Base-by-base conservation (phyloP, 2,888 invertebrate genomes). In the Endotricha flammealis region DNA sequence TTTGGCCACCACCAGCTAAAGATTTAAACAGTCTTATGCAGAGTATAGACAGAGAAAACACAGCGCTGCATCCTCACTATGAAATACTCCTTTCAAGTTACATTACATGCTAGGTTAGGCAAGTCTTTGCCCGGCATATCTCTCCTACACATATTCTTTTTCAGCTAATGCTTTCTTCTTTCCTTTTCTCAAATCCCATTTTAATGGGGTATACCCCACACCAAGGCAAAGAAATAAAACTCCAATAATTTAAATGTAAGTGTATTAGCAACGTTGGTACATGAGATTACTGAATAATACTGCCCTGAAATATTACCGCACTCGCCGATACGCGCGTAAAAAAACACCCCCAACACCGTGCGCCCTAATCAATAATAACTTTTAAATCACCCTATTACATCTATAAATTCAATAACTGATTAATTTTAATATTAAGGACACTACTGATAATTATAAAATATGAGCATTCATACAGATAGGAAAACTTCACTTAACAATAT, bases 191-290 rank as follows among this genome's bases (percentile, higher is more conserved):
- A n/a, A n/a, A n/a, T n/a, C n/a, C n/a, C n/a, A n/a, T n/a, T n/a
- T n/a, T n/a, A n/a, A n/a, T n/a, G n/a, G n/a, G n/a, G n/a, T n/a
- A n/a, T n/a, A n/a, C n/a, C n/a, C n/a, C n/a, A n/a, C n/a, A n/a
- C n/a, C n/a, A n/a, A 2, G 24, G 27, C n/a, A 22, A 12, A 14
- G 12, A 54, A 66, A 68, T 67, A 48, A 68, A 67, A 67, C 60
- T 36, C 44, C 16, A 39, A 42, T 24, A 75, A 80, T 77, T 81
- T 83, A 78, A 85, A 85, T 85, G 81, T 83, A 80, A 81, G 85
- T 86, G 82, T 86, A 85, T 83, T 85, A 86, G 85, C 85, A 85
- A 86, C 82, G 76, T 85, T 83, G 85, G 86, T 86, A 86, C 86
- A 85, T 80, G 73, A 82, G 75, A 81, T 85, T 83, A 85, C 75